phyloP scores from a whole-genome alignment of 2,888 invertebrate species.

The Drosophila limbata region DNA sequence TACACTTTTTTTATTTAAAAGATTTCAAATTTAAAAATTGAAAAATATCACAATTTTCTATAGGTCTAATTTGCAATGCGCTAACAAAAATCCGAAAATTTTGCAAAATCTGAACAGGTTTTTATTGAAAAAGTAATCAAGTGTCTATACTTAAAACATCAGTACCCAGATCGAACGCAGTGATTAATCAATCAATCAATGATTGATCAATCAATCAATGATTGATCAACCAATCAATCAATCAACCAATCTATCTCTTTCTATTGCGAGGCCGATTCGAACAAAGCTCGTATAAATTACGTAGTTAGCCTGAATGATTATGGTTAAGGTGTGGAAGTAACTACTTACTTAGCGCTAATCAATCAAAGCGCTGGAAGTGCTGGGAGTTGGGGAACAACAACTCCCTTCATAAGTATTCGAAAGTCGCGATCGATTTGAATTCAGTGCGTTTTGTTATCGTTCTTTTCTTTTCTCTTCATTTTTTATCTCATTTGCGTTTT shows the following conservation, averaged over 20 bases:
- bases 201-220: constrained; percentile 72
- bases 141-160: constrained; percentile 9
- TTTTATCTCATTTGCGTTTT: constrained; percentile 13
- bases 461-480: constrained; percentile 10
- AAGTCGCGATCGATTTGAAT: constrained; percentile 81
- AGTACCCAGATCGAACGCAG: constrained; percentile 1
- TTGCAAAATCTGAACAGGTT: constrained; percentile 2
- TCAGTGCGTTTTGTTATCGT: constrained; percentile 64
- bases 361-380: constrained; percentile 52
- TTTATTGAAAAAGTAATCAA: not conserved
- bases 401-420: constrained; percentile 28
- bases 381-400: constrained; percentile 33
- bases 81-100: constrained; percentile 18
- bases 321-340: constrained; percentile 47
- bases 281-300: constrained; percentile 35
- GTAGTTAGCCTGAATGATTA: constrained; percentile 37
- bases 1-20: not conserved
- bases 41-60: constrained; percentile 55
- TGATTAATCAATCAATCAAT: constrained; percentile 72
- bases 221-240: no score
- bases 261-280: constrained; percentile 25
- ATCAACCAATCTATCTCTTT: constrained; percentile 62
- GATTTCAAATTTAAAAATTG: constrained; percentile 26
- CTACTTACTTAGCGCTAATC: constrained; percentile 43
- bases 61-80: constrained; percentile 32